Percentiles rank a stretch among this genome's conserved stretches.
Conservation (phyloP, 2,113 vertebrate species). For the Anarhynchus alexandrinus region DNA sequence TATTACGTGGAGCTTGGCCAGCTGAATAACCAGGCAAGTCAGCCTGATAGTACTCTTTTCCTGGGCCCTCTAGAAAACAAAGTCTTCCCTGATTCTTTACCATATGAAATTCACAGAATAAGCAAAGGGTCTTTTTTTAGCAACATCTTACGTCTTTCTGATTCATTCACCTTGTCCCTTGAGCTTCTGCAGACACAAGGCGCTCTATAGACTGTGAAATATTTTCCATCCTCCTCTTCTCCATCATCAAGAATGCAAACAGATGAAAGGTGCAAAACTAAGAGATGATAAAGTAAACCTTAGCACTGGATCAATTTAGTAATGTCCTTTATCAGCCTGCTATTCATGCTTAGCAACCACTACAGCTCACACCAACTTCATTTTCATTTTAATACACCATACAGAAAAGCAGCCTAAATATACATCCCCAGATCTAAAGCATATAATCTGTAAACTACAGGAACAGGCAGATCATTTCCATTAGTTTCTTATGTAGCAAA, state of each 20-base stretch:
- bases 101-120: background rate
- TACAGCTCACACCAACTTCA: constrained; percentile 52
- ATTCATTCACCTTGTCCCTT: background rate
- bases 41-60: background rate
- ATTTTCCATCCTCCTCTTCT: background rate
- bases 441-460: constrained; percentile 73
- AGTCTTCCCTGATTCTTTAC: background rate
- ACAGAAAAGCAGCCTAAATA: constrained; percentile 70
- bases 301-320: constrained; percentile 6
- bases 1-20: background rate
- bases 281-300: constrained; percentile 52
- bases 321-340: constrained; percentile 39
- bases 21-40: background rate
- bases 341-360: constrained; percentile 47
- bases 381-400: constrained; percentile 70
- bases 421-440: constrained; percentile 57
- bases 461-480: constrained; percentile 73
- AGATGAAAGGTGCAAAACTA: constrained; percentile 43
- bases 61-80: background rate
- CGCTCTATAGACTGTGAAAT: background rate
- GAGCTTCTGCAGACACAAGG: background rate
- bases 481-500: constrained; percentile 72
- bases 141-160: background rate
- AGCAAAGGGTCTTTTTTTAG: background rate
- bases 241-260: constrained; percentile 26